Base-by-base conservation (phyloP, 2,113 vertebrate species). In the Lophotis ruficrista region DNA sequence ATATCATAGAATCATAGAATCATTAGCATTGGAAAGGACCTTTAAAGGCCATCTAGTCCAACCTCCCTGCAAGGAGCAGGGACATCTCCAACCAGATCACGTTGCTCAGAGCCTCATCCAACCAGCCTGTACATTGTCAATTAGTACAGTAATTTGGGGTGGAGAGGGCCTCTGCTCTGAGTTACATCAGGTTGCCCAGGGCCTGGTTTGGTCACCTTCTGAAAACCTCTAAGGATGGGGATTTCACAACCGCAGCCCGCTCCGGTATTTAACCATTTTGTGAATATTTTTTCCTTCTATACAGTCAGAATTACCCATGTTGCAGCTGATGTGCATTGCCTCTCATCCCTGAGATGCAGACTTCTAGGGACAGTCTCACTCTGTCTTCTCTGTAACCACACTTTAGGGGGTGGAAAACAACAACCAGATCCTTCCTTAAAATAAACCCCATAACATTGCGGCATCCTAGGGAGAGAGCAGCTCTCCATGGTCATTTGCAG, bases 41-140 rank as follows among this genome's bases (percentile, higher is more conserved):
- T n/a, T n/a, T n/a, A n/a, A n/a, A n/a, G n/a, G n/a, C n/a, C n/a
- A n/a, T n/a, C n/a, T n/a, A n/a, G n/a, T n/a, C n/a, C n/a, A n/a
- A n/a, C n/a, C n/a, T n/a, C n/a, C n/a, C n/a, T n/a, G n/a, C n/a
- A n/a, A n/a, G n/a, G n/a, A n/a, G n/a, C n/a, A n/a, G n/a, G n/a
- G n/a, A n/a, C n/a, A n/a, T n/a, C n/a, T n/a, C n/a, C n/a, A n/a
- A n/a, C n/a, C n/a, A n/a, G n/a, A n/a, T n/a, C n/a, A n/a, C n/a
- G n/a, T n/a, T n/a, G n/a, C n/a, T n/a, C n/a, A n/a, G n/a, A n/a
- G n/a, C n/a, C n/a, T n/a, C n/a, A n/a, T n/a, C n/a, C n/a, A n/a
- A n/a, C n/a, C n/a, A 51, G 62, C 12, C 68, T 89, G 15, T 33
- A 5, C 33, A 8, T 27, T 18, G 14, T 5, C 0, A 0, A 5